These are phyloP conservation scores for Liposcelis brunnea DNA, from an alignment of 2,888 invertebrate species.

Conservation along the genomic window DNA sequence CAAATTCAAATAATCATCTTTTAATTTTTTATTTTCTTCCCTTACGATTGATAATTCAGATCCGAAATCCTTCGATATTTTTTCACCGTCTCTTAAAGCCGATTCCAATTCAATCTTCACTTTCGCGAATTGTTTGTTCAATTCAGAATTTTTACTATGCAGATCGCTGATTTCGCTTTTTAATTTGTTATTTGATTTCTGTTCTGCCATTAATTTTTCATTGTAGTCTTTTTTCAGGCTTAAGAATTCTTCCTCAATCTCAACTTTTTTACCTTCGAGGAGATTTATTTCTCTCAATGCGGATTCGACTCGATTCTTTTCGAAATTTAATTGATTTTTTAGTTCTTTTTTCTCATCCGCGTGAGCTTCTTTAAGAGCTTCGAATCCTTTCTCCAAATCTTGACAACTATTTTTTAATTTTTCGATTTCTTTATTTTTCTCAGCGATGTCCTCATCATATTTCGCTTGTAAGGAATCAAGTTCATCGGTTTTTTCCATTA, in stretches of 20 bases:
- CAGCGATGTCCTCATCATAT: conserved; percentile 11
- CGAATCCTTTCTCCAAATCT: conserved; percentile 32
- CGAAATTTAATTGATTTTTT: conserved; percentile 15
- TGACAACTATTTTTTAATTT: conserved; percentile 22
- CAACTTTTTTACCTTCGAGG: conserved; percentile 16
- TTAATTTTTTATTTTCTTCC: conserved; percentile 14
- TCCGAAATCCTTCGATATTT: no score
- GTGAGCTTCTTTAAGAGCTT: conserved; percentile 18
- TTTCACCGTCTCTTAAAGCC: conserved; percentile 18
- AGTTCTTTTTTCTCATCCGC: conserved; percentile 11
- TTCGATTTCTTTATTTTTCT: conserved; percentile 12
- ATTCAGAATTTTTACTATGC: conserved; percentile 18
- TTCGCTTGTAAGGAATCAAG: conserved; percentile 22
- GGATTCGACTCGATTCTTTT: conserved; percentile 15
- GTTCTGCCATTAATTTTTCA: no score
- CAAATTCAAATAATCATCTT: conserved; percentile 21
- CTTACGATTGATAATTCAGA: no score
- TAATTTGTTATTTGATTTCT: no score
- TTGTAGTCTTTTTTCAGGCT: no score
- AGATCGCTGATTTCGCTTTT: no score
- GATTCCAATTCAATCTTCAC: conserved; percentile 21
- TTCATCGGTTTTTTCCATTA: conserved; percentile 28
- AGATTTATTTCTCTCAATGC: conserved; percentile 15
- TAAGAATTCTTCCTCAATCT: conserved; percentile 15
- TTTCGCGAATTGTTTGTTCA: conserved; percentile 22